Percentiles rank a stretch among this genome's conserved stretches.
Evolutionary conservation across 2,888 invertebrate genomes (phyloP).

Genomic region (Dasypolia templi): DNA sequence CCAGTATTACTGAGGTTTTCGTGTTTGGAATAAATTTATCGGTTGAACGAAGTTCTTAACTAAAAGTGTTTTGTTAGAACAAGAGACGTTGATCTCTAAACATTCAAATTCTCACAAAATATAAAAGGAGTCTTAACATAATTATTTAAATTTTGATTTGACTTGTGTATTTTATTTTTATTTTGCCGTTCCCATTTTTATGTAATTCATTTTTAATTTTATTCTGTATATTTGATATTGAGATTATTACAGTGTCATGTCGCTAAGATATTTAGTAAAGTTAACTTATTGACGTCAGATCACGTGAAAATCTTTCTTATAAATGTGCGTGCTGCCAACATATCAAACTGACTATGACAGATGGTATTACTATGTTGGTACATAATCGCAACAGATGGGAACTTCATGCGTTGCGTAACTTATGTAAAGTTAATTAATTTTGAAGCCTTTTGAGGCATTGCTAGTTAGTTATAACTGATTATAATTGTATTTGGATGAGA

Average conservation of each 20-base stretch:
- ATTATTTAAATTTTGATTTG: no score
- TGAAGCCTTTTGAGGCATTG: conserved; percentile 4
- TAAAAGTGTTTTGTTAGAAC: conserved; percentile 8
- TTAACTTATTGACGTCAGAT: conserved; percentile 36
- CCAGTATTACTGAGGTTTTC: conserved; percentile 45
- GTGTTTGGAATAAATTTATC: conserved; percentile 49
- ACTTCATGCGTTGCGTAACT: conserved; percentile 59
- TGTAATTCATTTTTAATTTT: no score
- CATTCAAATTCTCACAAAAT: neutral
- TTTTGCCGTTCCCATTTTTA: no score
- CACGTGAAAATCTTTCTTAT: conserved; percentile 50
- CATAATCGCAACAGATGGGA: conserved; percentile 56
- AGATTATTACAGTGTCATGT: no score
- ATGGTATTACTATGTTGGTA: conserved; percentile 57
- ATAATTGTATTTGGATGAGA: no score
- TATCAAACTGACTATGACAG: conserved; percentile 57
- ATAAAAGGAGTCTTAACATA: neutral
- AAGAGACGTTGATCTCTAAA: conserved; percentile 28
- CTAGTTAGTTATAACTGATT: no score
- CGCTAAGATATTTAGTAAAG: conserved; percentile 23
- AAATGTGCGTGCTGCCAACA: conserved; percentile 56
- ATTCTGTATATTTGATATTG: no score
- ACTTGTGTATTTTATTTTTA: no score
- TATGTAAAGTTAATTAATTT: conserved; percentile 33
- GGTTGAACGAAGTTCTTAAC: conserved; percentile 16